A percentile compares a stretch with the other conserved stretches of the same genome.
phyloP scores from a whole-genome alignment of 2,113 vertebrate species.

The Danio rerio region GRCz12tu NC_133192.1:31847001-31847500 shows the following conservation, averaged over 20 bases:
- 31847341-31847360: not conserved
- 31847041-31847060: slow-evolving; percentile 82
- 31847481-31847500: too few species aligned
- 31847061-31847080: slow-evolving; percentile 77
- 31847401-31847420: too few species aligned
- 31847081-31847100: not conserved
- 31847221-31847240: slow-evolving; percentile 90
- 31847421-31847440: too few species aligned
- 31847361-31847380: not conserved
- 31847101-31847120: not conserved
- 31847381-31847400: too few species aligned
- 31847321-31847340: not conserved
- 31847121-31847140: not conserved
- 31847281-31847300: slow-evolving; percentile 92
- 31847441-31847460: too few species aligned
- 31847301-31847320: slow-evolving; percentile 88
- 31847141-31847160: not conserved
- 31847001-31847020: slow-evolving; percentile 93
- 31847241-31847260: slow-evolving; percentile 90
- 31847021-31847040: slow-evolving; percentile 79
- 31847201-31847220: slow-evolving; percentile 92
- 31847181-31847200: slow-evolving; percentile 91
- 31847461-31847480: too few species aligned
- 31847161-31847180: slow-evolving; percentile 76
- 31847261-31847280: slow-evolving; percentile 92